Evolutionary conservation across 2,113 vertebrate genomes (phyloP), one percentile per base, ranked within the genome.

Genomic region (Melanerpes aurifrons): DNA sequence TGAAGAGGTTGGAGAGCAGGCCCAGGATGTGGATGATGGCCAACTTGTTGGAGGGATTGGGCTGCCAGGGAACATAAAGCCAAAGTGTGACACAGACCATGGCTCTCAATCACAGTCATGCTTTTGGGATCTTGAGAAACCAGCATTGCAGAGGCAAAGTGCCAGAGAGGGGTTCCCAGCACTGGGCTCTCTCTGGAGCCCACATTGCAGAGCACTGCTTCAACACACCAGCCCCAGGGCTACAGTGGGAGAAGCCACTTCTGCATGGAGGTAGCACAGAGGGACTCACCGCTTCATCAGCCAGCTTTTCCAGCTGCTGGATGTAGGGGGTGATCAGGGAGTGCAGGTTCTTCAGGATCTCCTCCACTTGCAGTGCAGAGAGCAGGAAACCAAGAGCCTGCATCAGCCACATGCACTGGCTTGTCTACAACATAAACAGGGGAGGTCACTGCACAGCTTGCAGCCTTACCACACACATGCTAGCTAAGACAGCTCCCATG

Each of bases 331-430:
- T 99, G 97, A 99, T 99, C 87, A 99, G 98, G 4, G 99, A 99
- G 94, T 99, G 99, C 82, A 99, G 97, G 96, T 99, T 99, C 97
- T 98, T 98, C 93, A 99, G 97, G 94, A 99, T 99, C 96, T 99
- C 99, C 69, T 99, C 99, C 89, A 99, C 99, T 57, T 99, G 99
- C 89, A 99, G 97, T 2, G 99, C 99, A 5, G 99, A 99, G 70
- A 99, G 98, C 97, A 99, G 98, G 97, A 99, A 99, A 85, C 99
- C 99, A 68, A 99, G 98, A 10, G 99, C 99, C 97, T 99, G 99
- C 99, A 99, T 99, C 96, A 99, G 97, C 99, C 99, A 99, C 99
- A 99, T 99, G 90, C 99, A 99, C 96, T 99, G 99, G 97, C 99
- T 99, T 2, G 99, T 99, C 99, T 99, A 97, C 57, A 73, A 75